Percentiles rank a stretch among this genome's conserved stretches.
Evolutionary conservation across 2,888 invertebrate genomes (phyloP).

Genomic region (Sacculina carcini): DNA sequence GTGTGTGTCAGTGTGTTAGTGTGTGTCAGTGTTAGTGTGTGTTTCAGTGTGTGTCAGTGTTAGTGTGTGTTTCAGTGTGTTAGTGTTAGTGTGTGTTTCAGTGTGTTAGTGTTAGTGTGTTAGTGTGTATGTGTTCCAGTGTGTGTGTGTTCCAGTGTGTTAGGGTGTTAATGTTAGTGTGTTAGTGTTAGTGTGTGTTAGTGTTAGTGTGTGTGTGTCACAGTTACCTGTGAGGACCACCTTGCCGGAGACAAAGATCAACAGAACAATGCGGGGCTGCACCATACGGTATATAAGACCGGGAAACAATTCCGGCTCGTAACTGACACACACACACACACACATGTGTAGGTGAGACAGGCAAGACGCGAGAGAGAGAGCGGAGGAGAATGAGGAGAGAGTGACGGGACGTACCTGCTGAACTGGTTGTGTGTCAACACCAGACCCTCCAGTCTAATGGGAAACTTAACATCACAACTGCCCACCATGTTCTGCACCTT

Average conservation of each 20-base stretch:
- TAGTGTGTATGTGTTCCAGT: too few relatives aligned
- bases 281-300: conserved; percentile 97
- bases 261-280: conserved; percentile 70
- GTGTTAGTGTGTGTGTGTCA: too few relatives aligned
- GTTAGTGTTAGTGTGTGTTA: too few relatives aligned
- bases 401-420: conserved; percentile 24
- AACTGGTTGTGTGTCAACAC: conserved; percentile 59
- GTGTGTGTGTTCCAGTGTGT: too few relatives aligned
- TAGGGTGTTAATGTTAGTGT: not conserved
- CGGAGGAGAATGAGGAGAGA: not conserved
- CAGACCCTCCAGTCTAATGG: conserved; percentile 48
- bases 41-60: too few relatives aligned
- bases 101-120: too few relatives aligned
- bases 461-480: conserved; percentile 62
- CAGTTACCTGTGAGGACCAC: conserved; percentile 57
- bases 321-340: conserved; percentile 27
- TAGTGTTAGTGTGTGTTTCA: too few relatives aligned
- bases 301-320: conserved; percentile 94
- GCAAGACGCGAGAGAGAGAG: not conserved
- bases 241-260: conserved; percentile 98
- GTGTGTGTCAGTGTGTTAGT: too few relatives aligned
- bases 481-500: conserved; percentile 69
- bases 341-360: not conserved
- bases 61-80: too few relatives aligned
- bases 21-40: too few relatives aligned